phyloP scores from a whole-genome alignment of 2,797 vertebrate genomes.

The Heteromormyrus szaboi region DNA sequence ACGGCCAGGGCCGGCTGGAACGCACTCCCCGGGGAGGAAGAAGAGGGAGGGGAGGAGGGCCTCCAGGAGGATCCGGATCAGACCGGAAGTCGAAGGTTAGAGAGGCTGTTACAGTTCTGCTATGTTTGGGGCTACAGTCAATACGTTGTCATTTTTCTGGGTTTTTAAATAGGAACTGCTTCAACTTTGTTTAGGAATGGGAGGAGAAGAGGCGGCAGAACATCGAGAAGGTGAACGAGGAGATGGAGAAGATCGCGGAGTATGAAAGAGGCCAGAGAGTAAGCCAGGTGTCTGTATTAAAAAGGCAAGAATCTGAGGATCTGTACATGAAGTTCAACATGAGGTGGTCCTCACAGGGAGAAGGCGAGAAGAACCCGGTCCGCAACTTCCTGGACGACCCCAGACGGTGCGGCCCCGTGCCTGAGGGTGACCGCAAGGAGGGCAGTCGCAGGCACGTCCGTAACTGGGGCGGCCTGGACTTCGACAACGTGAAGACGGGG shows the following conservation, averaged over 20 bases:
- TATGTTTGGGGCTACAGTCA: background rate
- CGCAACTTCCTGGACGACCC: constrained; percentile 87
- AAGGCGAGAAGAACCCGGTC: constrained; percentile 74
- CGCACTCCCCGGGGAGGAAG: constrained; percentile 38
- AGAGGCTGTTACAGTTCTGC: background rate
- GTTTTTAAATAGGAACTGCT: background rate
- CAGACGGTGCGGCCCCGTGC: constrained; percentile 66
- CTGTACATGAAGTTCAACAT: background rate
- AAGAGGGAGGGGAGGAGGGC: constrained; percentile 29
- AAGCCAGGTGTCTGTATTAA: constrained; percentile 23
- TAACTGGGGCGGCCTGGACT: constrained; percentile 87
- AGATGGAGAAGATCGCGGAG: constrained; percentile 88
- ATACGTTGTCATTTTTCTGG: background rate
- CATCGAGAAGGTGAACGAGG: constrained; percentile 90
- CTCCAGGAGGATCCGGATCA: constrained; percentile 39
- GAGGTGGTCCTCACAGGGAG: constrained; percentile 44
- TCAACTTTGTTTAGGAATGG: constrained; percentile 68
- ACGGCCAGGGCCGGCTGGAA: constrained; percentile 30
- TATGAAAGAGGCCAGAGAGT: constrained; percentile 83
- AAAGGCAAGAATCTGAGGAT: background rate
- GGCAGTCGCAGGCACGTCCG: constrained; percentile 81
- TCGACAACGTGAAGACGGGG: constrained; percentile 79
- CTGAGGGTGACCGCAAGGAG: constrained; percentile 73
- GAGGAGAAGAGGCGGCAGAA: constrained; percentile 84
- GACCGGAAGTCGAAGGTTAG: constrained; percentile 77